Evolutionary conservation across 2,888 invertebrate genomes (phyloP).

Genomic region (Sceliomorpha sp.): DNA sequence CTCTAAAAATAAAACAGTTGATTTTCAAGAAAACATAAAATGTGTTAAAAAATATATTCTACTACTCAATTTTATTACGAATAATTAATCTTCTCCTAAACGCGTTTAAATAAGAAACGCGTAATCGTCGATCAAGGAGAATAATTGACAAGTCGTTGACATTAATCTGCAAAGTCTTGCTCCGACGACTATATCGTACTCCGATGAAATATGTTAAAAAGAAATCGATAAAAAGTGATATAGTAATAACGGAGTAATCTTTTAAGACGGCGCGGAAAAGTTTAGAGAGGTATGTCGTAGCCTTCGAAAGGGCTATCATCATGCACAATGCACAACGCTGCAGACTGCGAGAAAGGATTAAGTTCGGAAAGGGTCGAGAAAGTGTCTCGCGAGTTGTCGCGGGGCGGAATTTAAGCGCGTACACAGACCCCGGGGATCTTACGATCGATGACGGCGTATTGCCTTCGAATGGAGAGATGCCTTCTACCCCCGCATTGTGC

Average conservation of each 20-base stretch:
- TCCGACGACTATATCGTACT: no score
- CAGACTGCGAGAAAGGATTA: constrained; percentile 23
- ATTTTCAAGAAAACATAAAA: no score
- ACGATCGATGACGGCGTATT: constrained; percentile 38
- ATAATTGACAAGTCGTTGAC: no score
- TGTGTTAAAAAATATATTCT: no score
- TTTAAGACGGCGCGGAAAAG: constrained; percentile 10
- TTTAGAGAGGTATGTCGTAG: constrained; percentile 11
- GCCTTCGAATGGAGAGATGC: constrained; percentile 37
- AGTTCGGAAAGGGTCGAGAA: constrained; percentile 23
- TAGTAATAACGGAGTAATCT: constrained; percentile 16
- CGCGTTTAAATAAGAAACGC: no score
- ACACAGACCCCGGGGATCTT: constrained; percentile 22
- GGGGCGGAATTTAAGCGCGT: constrained; percentile 37
- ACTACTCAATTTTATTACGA: no score
- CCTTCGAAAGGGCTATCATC: constrained; percentile 21
- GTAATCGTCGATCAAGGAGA: no score
- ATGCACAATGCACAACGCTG: constrained; percentile 23
- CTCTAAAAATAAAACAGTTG: no score
- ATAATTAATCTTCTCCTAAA: no score
- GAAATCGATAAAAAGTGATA: constrained; percentile 9
- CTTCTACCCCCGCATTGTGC: constrained; percentile 68
- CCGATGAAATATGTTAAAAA: no score
- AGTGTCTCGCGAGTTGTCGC: constrained; percentile 31
- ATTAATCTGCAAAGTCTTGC: no score